A percentile compares a stretch with the other conserved stretches of the same genome.
phyloP scores from a whole-genome alignment of 2,888 invertebrate genomes.

The Tetragnatha montana region DNA sequence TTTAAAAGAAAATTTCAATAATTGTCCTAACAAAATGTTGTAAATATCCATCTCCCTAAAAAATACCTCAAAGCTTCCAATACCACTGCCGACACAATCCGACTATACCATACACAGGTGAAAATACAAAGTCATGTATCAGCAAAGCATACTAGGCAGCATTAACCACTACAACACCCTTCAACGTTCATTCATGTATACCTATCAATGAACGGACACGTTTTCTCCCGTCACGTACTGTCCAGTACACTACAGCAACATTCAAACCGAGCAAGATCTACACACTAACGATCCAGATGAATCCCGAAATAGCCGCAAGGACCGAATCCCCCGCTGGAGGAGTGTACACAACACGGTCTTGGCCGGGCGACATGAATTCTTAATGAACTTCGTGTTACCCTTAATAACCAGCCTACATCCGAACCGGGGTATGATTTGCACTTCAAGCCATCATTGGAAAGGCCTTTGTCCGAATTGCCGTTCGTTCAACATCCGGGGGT shows the following conservation, averaged over 20 bases:
- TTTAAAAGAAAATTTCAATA: no score
- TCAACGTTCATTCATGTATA: no score
- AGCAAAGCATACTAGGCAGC: no score
- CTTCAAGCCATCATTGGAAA: not conserved
- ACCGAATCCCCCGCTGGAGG: not conserved
- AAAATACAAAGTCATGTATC: no score
- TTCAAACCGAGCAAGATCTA: conserved; percentile 1
- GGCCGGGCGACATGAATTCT: conserved; percentile 20
- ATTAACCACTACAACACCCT: no score
- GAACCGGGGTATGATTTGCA: not conserved
- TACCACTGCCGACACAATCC: no score
- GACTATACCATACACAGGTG: no score
- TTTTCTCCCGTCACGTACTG: not conserved
- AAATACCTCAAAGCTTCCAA: no score
- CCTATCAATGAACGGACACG: no score
- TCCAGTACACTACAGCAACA: not conserved
- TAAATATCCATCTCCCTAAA: no score
- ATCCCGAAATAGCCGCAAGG: conserved; percentile 33
- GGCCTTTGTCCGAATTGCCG: not conserved
- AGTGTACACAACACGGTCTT: not conserved
- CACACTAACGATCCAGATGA: conserved; percentile 19
- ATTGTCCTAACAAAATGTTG: no score
- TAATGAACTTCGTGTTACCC: conserved; percentile 10
- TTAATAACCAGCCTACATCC: not conserved
- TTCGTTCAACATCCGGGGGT: not conserved